These are phyloP conservation scores for Cataglyphis livida DNA, from an alignment of 2,888 invertebrate genomes.

Conservation along the genomic window DNA sequence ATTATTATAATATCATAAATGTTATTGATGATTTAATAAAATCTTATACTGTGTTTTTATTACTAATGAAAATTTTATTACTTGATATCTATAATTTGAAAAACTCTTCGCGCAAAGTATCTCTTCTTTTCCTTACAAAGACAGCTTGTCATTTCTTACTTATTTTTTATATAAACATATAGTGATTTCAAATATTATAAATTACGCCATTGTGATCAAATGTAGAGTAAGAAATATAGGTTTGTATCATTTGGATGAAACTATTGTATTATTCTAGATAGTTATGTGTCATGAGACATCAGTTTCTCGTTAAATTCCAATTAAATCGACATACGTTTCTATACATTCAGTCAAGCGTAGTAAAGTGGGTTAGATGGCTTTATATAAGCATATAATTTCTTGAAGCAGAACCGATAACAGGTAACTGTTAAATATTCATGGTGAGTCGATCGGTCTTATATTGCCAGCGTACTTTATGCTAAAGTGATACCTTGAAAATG, in stretches of 20 bases:
- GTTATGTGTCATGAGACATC: not conserved
- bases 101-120: not conserved
- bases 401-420: slow-evolving; percentile 40
- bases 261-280: slow-evolving; percentile 4
- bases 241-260: not conserved
- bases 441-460: slow-evolving; percentile 31
- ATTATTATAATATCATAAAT: not conserved
- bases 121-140: not conserved
- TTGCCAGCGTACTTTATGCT: not conserved
- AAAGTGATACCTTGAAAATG: slow-evolving; percentile 43
- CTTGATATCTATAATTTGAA: not conserved
- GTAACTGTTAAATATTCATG: slow-evolving; percentile 36
- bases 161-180: not conserved
- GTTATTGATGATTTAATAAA: not conserved
- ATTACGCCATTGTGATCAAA: not conserved
- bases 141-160: not conserved
- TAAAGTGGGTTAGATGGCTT: slow-evolving; percentile 49
- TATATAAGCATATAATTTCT: slow-evolving; percentile 50
- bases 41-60: not conserved
- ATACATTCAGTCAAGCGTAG: slow-evolving; percentile 16
- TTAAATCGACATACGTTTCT: slow-evolving; percentile 7
- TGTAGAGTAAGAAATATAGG: not conserved
- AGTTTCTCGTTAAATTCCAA: slow-evolving; percentile 40
- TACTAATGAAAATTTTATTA: not conserved
- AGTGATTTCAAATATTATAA: not conserved